phyloP scores from a whole-genome alignment of 2,797 vertebrate species.

The Astyanax mexicanus region DNA sequence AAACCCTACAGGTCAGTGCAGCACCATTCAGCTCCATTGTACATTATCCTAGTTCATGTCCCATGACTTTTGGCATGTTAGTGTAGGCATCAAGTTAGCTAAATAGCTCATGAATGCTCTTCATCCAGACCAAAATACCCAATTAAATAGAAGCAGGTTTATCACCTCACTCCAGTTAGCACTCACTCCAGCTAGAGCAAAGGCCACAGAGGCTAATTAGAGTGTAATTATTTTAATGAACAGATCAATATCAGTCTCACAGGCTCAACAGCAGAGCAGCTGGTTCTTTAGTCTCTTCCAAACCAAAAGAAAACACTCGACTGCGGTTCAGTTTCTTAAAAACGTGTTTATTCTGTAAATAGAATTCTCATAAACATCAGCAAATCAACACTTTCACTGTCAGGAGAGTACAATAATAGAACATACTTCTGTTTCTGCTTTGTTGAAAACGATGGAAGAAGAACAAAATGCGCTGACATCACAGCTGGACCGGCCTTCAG shows the following conservation, averaged over 20 bases:
- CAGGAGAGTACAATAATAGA: conserved; percentile 64
- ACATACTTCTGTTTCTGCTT: conserved; percentile 53
- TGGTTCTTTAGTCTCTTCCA: too few relatives aligned
- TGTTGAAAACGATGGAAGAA: conserved; percentile 45
- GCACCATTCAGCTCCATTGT: too few relatives aligned
- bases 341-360: conserved; percentile 90
- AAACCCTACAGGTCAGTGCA: too few relatives aligned
- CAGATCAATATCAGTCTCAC: neutral
- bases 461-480: conserved; percentile 43
- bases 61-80: too few relatives aligned
- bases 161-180: too few relatives aligned
- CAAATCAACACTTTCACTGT: conserved; percentile 77
- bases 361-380: conserved; percentile 82
- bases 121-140: too few relatives aligned
- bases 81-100: too few relatives aligned
- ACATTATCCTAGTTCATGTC: too few relatives aligned
- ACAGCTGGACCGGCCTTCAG: conserved; percentile 60
- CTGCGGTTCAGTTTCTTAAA: conserved; percentile 56
- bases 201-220: neutral
- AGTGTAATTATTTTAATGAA: neutral
- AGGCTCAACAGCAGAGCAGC: too few relatives aligned
- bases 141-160: too few relatives aligned
- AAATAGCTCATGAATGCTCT: too few relatives aligned
- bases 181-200: too few relatives aligned
- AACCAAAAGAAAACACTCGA: neutral